Evolutionary conservation across 2,113 vertebrate genomes (phyloP).

Genomic region (Chrysochloris asiatica): DNA sequence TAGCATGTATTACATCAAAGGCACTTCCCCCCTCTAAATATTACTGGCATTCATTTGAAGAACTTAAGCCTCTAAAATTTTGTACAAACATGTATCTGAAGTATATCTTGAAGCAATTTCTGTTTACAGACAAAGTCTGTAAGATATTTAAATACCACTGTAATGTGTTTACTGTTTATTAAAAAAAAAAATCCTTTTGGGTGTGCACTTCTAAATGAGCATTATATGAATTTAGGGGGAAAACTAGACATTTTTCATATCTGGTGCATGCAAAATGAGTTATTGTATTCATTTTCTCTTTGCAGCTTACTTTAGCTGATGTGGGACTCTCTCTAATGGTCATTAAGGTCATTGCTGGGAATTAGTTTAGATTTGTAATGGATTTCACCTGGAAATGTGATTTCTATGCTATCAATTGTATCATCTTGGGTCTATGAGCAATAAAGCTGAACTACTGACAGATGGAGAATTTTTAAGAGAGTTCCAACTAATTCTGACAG

Average conservation of each 20-base stretch:
- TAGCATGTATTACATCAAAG: constrained; percentile 36
- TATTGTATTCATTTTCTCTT: constrained; percentile 26
- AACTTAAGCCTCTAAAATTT: constrained; percentile 69
- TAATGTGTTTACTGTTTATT: constrained; percentile 62
- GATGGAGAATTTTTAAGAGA: constrained; percentile 70
- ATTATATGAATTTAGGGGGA: constrained; percentile 41
- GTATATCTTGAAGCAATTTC: constrained; percentile 68
- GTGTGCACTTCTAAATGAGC: constrained; percentile 67
- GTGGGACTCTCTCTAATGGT: constrained; percentile 2
- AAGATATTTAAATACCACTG: constrained; percentile 75
- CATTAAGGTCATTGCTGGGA: constrained; percentile 38
- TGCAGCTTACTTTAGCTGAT: constrained; percentile 23
- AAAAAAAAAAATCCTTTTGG: constrained; percentile 61
- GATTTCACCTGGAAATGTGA: constrained; percentile 74
- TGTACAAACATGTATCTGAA: constrained; percentile 61
- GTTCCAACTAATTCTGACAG: constrained; percentile 77
- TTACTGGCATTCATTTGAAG: constrained; percentile 69
- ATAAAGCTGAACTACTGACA: constrained; percentile 65
- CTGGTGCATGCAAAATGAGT: constrained; percentile 35
- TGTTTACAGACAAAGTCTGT: constrained; percentile 73
- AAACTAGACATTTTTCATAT: constrained; percentile 38
- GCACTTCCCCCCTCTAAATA: constrained; percentile 42
- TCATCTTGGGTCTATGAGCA: constrained; percentile 63
- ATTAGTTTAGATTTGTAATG: constrained; percentile 57
- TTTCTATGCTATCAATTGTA: constrained; percentile 51